Evolutionary conservation across 2,888 invertebrate genomes (phyloP), one percentile per base, ranked within the genome.

Genomic region (Elegia similella): DNA sequence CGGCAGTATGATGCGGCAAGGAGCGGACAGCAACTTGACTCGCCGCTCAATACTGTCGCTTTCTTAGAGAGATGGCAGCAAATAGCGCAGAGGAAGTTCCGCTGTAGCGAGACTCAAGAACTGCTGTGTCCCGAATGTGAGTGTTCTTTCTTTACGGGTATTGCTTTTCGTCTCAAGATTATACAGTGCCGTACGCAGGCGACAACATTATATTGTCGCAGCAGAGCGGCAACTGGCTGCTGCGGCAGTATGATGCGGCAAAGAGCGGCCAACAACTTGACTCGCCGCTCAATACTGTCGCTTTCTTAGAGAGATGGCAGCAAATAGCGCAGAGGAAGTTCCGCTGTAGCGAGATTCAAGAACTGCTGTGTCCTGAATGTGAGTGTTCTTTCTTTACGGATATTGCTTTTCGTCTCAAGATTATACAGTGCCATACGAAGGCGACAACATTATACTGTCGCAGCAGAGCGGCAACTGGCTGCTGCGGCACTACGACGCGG

Each of bases 191-290:
- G 0, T 98, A 97, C 82, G 98, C 98, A 80, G 98, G 98, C 0
- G 98, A 98, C 86, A 98, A 98, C 87, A 98, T 96, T 83, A 98
- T 98, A 17, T 91, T 98, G 2, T 93, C 96, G 0, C 98, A 98
- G 75, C 98, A 98, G 83, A 95, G 97, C 0, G 96, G 96, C 73
- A 98, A 98, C 86, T 98, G 97, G 95, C 86, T 98, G 56, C 78
- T 96, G 50, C 84, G 95, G 0, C 95, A 95, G 76, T 95, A 94
- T 93, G 88, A 86, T 46, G 75, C 87, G 1, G 84, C 92, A 0
- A 73, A 81, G 16, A 64, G 76, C 2, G 91, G 91, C 0, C 42
- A 84, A 84, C 43, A 72, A 79, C 3, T 93, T 13, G 93, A 93
- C 70, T 93, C 95, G 32, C 97, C 97, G 0, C 86, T 96, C 7